Percentiles rank a stretch among this genome's conserved stretches.
phyloP scores from a whole-genome alignment of 2,888 invertebrate species.

The Phengaris alcon region DNA sequence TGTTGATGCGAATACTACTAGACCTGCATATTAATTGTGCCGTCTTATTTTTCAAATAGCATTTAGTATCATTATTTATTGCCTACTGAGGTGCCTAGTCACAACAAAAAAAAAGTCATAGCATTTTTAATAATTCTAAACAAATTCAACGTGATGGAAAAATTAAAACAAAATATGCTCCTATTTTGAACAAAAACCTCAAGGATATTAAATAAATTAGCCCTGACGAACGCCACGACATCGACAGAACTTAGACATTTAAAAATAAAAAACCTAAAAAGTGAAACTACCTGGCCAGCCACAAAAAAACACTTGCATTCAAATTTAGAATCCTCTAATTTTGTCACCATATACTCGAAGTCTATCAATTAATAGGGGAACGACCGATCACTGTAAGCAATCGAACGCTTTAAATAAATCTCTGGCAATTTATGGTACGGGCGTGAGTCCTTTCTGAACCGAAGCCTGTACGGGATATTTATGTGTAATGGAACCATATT shows the following conservation, averaged over 20 bases:
- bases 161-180: too few relatives aligned
- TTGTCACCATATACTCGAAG: background rate
- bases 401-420: conserved; percentile 32
- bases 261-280: background rate
- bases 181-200: too few relatives aligned
- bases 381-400: conserved; percentile 27
- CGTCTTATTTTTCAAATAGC: background rate
- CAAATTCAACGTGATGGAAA: too few relatives aligned
- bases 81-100: background rate
- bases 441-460: conserved; percentile 26
- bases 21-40: background rate
- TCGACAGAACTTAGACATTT: too few relatives aligned
- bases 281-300: background rate
- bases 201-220: too few relatives aligned
- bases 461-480: conserved; percentile 19
- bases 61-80: background rate
- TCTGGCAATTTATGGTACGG: conserved; percentile 26
- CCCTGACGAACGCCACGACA: too few relatives aligned
- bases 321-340: conserved; percentile 21
- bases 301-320: background rate
- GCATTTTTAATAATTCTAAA: too few relatives aligned
- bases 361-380: conserved; percentile 12
- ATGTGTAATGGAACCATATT: conserved; percentile 22
- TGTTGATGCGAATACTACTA: conserved; percentile 7
- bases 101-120: too few relatives aligned